Evolutionary conservation across 2,888 invertebrate species (phyloP).

Genomic region (Drosophila paracracens): DNA sequence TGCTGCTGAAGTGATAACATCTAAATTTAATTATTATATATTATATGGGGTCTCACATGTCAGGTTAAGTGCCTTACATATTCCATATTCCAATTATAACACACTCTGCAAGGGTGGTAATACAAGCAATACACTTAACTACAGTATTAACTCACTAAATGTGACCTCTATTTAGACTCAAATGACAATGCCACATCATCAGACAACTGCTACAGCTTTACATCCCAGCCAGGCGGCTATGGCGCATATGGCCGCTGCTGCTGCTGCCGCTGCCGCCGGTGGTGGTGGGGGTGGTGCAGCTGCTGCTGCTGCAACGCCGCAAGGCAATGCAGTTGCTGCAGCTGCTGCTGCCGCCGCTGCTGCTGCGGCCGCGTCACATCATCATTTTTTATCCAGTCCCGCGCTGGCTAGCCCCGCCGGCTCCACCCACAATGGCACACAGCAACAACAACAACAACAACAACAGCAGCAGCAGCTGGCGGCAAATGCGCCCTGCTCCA

Average conservation of each 20-base stretch:
- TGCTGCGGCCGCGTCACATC: constrained; percentile 86
- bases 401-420: constrained; percentile 95
- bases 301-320: constrained; percentile 82
- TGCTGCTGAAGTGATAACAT: too few species aligned
- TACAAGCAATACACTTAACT: background rate
- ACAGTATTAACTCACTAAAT: background rate
- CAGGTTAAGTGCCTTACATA: background rate
- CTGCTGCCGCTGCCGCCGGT: constrained; percentile 67
- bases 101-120: background rate
- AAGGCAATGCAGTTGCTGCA: constrained; percentile 58
- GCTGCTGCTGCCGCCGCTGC: constrained; percentile 67
- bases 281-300: constrained; percentile 83
- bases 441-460: constrained; percentile 34
- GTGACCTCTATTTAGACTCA: constrained; percentile 84
- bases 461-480: constrained; percentile 81
- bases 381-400: constrained; percentile 96
- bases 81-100: background rate
- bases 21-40: background rate
- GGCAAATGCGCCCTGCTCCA: constrained; percentile 96
- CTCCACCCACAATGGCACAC: constrained; percentile 86
- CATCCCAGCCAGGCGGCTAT: constrained; percentile 88
- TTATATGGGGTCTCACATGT: background rate
- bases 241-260: constrained; percentile 86
- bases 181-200: constrained; percentile 86
- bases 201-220: constrained; percentile 84